Evolutionary conservation across 1,140 invertebrate genomes (phyloP), one percentile per base, ranked within the genome.

Genomic region (Lasioglossum albipes): DNA sequence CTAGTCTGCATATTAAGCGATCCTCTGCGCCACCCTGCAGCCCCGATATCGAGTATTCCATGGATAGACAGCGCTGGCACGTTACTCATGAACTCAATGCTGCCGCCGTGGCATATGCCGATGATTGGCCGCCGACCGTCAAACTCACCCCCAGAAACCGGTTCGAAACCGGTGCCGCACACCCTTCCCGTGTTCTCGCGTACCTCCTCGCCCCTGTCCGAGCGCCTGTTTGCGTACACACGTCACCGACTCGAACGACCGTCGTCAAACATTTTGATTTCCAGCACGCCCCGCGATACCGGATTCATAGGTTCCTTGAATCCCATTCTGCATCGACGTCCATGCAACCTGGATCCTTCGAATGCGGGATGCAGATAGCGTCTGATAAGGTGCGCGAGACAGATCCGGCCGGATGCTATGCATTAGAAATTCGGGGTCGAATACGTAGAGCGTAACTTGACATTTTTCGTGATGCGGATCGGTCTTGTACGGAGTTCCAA

Each of bases 41-140:
- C 84, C 82, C 82, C 76, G 87, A 90, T 88, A 91, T 89, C 87
- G 87, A 84, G 80, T 84, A 86, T 89, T 88, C 84, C 82, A 66
- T 73, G 84, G 81, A 84, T 90, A 87, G 88, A 90, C 86, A 90
- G 77, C 75, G 78, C 75, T 79, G 82, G 70, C 75, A 87, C 84
- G 87, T 89, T 82, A 86, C 85, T 90, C 88, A 82, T 89, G 87
- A 90, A 90, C 85, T 89, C 85, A 75, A 83, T 64, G 76, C 65
- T 73, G 36, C 36, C 36, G 36, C 65, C 75, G 82, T 84, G 81
- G 88, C 87, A 90, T 89, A 90, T 88, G 89, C 87, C 85, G 84
- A 82, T 86, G 89, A 90, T 88, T 90, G 86, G 81, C 86, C 83
- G 67, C 68, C 84, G 68, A 81, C 54, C 81, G 75, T 88, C 83